A percentile compares a stretch with the other conserved stretches of the same genome.
These are phyloP conservation scores for Clavelina lepadiformis DNA, from an alignment of 23 tunicate species.

Conservation along the genomic window DNA sequence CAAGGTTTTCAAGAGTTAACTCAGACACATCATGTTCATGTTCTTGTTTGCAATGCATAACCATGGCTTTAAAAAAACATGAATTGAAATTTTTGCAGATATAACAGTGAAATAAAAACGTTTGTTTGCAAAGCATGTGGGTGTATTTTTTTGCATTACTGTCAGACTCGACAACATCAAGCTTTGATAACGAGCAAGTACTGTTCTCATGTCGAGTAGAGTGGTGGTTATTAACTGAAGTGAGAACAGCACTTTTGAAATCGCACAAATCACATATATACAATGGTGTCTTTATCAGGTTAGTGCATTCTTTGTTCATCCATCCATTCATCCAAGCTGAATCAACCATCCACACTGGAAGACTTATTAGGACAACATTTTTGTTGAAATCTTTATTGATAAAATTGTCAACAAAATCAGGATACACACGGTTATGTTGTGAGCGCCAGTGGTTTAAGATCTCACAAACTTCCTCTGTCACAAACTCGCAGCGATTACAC, in stretches of 20 bases:
- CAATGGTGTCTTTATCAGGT: conserved; percentile 13
- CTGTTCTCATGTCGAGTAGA: not conserved
- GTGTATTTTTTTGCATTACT: not conserved
- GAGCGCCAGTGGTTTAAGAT: conserved; percentile 27
- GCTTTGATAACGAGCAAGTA: not conserved
- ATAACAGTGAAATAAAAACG: conserved; percentile 5
- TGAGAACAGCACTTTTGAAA: not conserved
- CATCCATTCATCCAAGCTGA: conserved; percentile 28
- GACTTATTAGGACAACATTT: conserved; percentile 13
- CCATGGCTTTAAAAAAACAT: conserved; percentile 2
- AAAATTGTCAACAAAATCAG: conserved; percentile 12
- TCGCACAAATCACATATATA: conserved; percentile 13
- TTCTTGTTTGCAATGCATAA: not conserved
- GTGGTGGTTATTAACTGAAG: conserved; percentile 8
- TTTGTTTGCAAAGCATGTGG: not conserved
- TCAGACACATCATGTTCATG: not conserved
- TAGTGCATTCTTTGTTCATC: conserved; percentile 32
- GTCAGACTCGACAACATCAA: conserved; percentile 6
- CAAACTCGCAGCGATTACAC: conserved; percentile 19
- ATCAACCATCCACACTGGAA: conserved; percentile 4
- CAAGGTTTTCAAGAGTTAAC: not conserved
- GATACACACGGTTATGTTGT: conserved; percentile 14
- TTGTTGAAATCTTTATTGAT: conserved; percentile 5
- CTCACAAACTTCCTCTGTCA: not conserved
- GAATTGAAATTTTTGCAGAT: not conserved